Evolutionary conservation across 2,888 invertebrate genomes (phyloP).

Genomic region (Molorchus minor): DNA sequence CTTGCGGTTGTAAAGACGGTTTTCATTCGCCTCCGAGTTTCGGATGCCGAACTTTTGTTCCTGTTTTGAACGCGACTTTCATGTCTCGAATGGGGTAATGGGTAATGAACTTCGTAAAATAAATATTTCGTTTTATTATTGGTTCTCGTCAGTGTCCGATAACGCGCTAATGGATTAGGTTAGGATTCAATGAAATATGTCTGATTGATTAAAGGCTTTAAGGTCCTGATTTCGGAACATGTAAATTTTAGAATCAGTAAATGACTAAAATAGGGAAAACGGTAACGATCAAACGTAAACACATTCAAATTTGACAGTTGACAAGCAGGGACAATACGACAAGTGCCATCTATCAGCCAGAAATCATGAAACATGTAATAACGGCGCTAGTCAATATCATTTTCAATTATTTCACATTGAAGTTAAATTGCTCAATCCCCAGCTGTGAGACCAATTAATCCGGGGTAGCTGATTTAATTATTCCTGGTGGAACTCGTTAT

Average conservation of each 20-base stretch:
- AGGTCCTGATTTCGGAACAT: background rate
- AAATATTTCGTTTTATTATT: background rate
- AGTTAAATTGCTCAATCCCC: background rate
- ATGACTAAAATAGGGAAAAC: background rate
- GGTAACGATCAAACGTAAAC: background rate
- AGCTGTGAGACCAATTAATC: background rate
- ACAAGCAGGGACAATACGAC: background rate
- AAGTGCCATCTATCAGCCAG: background rate
- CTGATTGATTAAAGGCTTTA: background rate
- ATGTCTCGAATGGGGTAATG: background rate
- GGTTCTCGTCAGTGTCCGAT: too few relatives aligned
- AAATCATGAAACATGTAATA: too few relatives aligned
- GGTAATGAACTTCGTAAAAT: background rate
- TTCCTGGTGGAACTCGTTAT: background rate
- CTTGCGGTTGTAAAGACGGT: slow-evolving; percentile 8
- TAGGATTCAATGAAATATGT: too few relatives aligned
- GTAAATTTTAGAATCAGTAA: background rate
- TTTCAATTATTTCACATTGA: too few relatives aligned
- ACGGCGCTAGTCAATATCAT: too few relatives aligned
- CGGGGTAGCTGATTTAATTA: background rate
- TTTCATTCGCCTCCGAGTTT: slow-evolving; percentile 14
- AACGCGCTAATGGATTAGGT: too few relatives aligned
- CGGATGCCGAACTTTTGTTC: slow-evolving; percentile 12
- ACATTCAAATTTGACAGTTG: background rate
- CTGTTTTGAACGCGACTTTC: background rate